Percentiles rank a stretch among this genome's conserved stretches.
These are phyloP conservation scores for Oxyscelio sp. DNA, from an alignment of 2,888 invertebrate genomes.

Conservation along the genomic window DNA sequence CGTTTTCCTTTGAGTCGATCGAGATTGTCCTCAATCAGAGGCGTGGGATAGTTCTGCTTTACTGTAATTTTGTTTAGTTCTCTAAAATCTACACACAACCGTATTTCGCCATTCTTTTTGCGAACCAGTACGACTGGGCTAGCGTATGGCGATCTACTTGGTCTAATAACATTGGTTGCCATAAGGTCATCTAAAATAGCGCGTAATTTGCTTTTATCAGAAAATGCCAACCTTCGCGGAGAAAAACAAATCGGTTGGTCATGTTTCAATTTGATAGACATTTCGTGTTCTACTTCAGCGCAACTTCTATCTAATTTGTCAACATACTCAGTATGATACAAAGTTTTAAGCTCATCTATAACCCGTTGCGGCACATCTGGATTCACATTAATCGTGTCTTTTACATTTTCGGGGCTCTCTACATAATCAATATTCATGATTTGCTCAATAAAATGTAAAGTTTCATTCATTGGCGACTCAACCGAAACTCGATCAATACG, in stretches of 20 bases:
- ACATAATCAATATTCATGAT: not conserved
- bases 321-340: not conserved
- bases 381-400: not conserved
- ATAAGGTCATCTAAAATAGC: not conserved
- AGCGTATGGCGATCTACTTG: too few relatives aligned
- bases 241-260: not conserved
- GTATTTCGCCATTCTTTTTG: conserved; percentile 14
- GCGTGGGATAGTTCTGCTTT: not conserved
- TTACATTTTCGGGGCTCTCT: not conserved
- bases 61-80: not conserved
- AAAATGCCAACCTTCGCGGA: not conserved
- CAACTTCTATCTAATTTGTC: not conserved
- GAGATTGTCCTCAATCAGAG: not conserved
- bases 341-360: not conserved
- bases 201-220: not conserved
- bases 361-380: not conserved
- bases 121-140: too few relatives aligned
- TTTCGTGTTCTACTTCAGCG: not conserved
- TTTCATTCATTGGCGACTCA: not conserved
- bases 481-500: not conserved
- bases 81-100: conserved; percentile 1
- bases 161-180: not conserved
- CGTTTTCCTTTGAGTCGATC: not conserved
- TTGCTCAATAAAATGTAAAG: not conserved
- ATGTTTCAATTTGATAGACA: not conserved